Base-by-base conservation (phyloP, 1,140 invertebrate species). In the Ganaspis sp. region DNA sequence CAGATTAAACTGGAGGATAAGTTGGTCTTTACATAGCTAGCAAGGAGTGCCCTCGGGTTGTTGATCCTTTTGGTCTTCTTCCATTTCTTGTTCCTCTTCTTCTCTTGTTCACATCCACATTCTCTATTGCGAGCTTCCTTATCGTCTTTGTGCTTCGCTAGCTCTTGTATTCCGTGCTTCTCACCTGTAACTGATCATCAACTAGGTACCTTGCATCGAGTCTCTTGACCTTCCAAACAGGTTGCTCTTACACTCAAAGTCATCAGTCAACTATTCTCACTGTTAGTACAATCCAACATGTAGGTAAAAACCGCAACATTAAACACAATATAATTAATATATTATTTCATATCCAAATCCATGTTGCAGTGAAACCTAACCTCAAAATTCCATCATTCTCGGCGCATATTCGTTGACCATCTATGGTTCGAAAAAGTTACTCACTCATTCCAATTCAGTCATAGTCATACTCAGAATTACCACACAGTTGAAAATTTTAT, bases 11-110 rank as follows among this genome's bases (percentile, higher is more conserved):
- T 69, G 21, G 26, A n/a, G 71, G 75, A 58, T 74, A 78, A 77
- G 81, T 81, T 82, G 79, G 53, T 84, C 77, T 79, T 75, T 74
- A 77, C 69, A 38, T 69, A 76, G 76, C 70, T 79, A 74, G 71
- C 78, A 80, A 85, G 81, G 82, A 81, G 83, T 83, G 82, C 76
- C 83, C 79, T 81, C 83, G 86, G 86, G 86, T 87, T 87, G 86
- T 87, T 87, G 86, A 87, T 87, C 86, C 85, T 86, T 85, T 76
- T 78, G 17, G 76, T 85, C 81, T 76, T 76, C 74, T 77, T 82
- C 74, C 70, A 78, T 73, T 69, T 81, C 73, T 80, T 73, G 53
- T 72, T 54, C 75, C 69, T 69, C 73, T 69, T 77, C 72, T 42
- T 72, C 58, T 45, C 42, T 45, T 45, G 42, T 45, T 45, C 42